Conservation (phyloP, 2,113 vertebrate genomes). For the Pomatorhinus ruficollis region DNA sequence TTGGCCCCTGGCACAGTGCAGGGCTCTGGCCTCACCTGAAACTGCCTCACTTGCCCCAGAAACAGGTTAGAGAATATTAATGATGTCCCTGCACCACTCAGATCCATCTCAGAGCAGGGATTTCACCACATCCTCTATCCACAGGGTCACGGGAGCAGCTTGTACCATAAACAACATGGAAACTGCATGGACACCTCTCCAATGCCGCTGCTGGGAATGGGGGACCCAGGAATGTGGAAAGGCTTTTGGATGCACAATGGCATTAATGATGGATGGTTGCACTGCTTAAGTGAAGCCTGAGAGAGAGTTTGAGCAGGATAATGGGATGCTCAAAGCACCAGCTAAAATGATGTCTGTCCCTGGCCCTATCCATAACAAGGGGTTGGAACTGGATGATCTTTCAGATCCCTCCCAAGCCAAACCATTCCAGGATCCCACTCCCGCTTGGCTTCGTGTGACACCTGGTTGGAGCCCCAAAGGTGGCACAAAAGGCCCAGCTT, state of each 20-base stretch:
- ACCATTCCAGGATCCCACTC: not conserved
- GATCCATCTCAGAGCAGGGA: not conserved
- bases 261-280: not conserved
- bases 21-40: not conserved
- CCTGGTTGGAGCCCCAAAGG: fast-evolving
- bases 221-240: fast-evolving
- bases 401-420: not conserved
- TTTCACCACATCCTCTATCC: not conserved
- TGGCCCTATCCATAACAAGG: not conserved
- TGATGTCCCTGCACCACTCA: not conserved
- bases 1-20: fast-evolving
- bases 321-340: fast-evolving
- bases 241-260: not conserved
- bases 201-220: fast-evolving
- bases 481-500: not conserved
- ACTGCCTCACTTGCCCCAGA: not conserved
- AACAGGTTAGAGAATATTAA: fast-evolving
- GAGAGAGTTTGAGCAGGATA: not conserved
- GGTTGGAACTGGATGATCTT: not conserved
- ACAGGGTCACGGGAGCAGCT: not conserved
- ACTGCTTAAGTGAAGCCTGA: not conserved
- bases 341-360: fast-evolving
- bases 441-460: not conserved
- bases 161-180: fast-evolving
- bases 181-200: fast-evolving